phyloP scores from a whole-genome alignment of 2,797 vertebrate genomes.

The Sebastes steindachneri region DNA sequence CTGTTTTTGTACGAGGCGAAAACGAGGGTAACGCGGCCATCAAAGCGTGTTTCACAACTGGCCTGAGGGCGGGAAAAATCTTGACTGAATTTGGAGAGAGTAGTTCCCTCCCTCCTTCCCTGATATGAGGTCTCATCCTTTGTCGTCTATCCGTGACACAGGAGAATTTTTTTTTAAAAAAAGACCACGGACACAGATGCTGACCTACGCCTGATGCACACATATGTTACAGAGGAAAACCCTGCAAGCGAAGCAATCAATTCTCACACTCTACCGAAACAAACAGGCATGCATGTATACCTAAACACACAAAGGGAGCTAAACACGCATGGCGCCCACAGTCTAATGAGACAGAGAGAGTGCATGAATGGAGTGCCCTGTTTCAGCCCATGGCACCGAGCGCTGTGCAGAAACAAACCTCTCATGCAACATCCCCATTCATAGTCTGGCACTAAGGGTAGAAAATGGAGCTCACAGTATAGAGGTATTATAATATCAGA shows the following conservation, averaged over 20 bases:
- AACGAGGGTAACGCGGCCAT: conserved; percentile 10
- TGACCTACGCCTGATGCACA: conserved; percentile 25
- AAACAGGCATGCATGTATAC: conserved; percentile 20
- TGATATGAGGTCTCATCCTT: conserved; percentile 17
- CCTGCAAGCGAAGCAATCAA: conserved; percentile 53
- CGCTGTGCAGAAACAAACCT: conserved; percentile 45
- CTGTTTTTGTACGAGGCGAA: conserved; percentile 5
- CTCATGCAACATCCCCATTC: conserved; percentile 61
- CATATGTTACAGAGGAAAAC: conserved; percentile 44
- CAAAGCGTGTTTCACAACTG: conserved; percentile 59
- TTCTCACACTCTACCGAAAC: conserved; percentile 45
- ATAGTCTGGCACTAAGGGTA: conserved; percentile 42
- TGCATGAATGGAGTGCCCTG: conserved; percentile 69
- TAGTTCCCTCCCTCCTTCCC: background rate
- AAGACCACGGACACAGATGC: conserved; percentile 19
- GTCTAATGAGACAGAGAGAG: conserved; percentile 57
- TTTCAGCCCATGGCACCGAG: conserved; percentile 58
- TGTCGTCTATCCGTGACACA: background rate
- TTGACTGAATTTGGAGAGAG: conserved; percentile 27
- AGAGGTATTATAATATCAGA: conserved; percentile 51
- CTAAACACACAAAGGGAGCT: conserved; percentile 29
- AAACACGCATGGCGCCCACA: conserved; percentile 35
- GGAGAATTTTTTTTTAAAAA: background rate
- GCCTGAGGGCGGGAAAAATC: conserved; percentile 48
- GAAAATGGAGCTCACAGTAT: conserved; percentile 40